Conservation (phyloP, 2,888 invertebrate genomes). For the Anarsia innoxiella region DNA sequence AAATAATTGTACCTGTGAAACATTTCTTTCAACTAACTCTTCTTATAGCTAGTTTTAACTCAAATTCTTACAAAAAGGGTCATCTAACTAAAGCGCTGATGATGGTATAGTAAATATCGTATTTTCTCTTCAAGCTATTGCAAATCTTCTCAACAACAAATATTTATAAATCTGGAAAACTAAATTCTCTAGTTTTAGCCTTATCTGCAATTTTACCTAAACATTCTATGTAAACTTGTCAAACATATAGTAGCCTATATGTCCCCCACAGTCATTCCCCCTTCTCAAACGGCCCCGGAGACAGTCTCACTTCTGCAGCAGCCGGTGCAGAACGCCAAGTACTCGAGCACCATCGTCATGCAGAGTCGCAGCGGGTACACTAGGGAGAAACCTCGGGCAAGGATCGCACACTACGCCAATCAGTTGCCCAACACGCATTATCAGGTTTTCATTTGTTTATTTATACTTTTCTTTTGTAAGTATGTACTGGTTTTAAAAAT, state of each 20-base stretch:
- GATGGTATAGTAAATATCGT: no score
- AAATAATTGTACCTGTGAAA: not conserved
- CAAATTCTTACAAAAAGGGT: no score
- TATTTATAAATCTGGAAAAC: not conserved
- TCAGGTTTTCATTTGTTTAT: slow-evolving; percentile 11
- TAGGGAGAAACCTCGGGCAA: slow-evolving; percentile 51
- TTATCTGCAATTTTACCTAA: not conserved
- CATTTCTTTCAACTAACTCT: no score
- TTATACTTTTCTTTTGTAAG: no score
- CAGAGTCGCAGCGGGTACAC: slow-evolving; percentile 50
- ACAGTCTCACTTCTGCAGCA: slow-evolving; percentile 67
- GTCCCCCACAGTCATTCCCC: slow-evolving; percentile 49
- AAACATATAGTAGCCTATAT: not conserved
- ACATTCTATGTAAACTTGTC: not conserved
- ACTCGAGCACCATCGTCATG: slow-evolving; percentile 48
- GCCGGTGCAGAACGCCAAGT: slow-evolving; percentile 54
- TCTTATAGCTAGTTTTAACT: no score
- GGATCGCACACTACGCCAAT: slow-evolving; percentile 41
- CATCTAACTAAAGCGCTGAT: no score
- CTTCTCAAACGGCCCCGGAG: slow-evolving; percentile 68
- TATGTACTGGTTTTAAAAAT: no score
- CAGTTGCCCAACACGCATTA: slow-evolving; percentile 38
- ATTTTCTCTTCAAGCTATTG: no score
- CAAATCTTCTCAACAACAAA: no score
- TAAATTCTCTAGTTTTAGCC: not conserved